Evolutionary conservation across 2,888 invertebrate genomes (phyloP), one percentile per base, ranked within the genome.

Genomic region (Limnephilus marmoratus): DNA sequence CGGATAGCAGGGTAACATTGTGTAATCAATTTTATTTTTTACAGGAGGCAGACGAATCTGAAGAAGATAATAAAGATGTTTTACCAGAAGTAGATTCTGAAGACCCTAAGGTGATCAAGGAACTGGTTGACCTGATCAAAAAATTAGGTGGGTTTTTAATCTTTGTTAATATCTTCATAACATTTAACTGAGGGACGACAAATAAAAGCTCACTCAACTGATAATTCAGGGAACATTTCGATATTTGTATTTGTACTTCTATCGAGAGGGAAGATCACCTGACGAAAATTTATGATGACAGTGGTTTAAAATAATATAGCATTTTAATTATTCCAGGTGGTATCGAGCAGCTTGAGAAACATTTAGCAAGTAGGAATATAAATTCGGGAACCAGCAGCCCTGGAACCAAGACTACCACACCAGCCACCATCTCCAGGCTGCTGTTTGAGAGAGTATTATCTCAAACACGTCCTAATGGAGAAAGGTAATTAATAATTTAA

Each of bases 261-360:
- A n/a, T 9, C 9, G 2, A 68, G 68, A 9, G 24, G 9, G 53
- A 53, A 18, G 18, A 24, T 53, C 2, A 15, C 18, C 53, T 4
- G 13, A 18, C 18, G 24, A 68, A 68, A 68, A 9, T 24, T 68
- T 24, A 68, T 68, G n/a, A 9, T 68, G 24, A 18, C 5, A 9
- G 0, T 9, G 9, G 24, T 24, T 68, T 24, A 68, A 68, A 49
- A 90, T 81, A 80, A 24, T n/a, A 86, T 68, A 24, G 15, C 37
- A 34, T 82, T 18, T 89, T 81, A 81, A 29, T 81, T 81, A 93
- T 94, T n/a, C 12, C 94, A 97, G 98, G 98, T 94, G 98, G 98
- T 29, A 97, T 98, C 1, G 98, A 98, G 94, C 98, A 98, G 94
- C 95, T 98, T 29, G 98, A 98, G 95, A 98, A 98, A 94, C 98